Percentiles rank a stretch among this genome's conserved stretches.
phyloP scores from a whole-genome alignment of 92 coral and sea anemone genomes.

The Paragorgia papillata region DNA sequence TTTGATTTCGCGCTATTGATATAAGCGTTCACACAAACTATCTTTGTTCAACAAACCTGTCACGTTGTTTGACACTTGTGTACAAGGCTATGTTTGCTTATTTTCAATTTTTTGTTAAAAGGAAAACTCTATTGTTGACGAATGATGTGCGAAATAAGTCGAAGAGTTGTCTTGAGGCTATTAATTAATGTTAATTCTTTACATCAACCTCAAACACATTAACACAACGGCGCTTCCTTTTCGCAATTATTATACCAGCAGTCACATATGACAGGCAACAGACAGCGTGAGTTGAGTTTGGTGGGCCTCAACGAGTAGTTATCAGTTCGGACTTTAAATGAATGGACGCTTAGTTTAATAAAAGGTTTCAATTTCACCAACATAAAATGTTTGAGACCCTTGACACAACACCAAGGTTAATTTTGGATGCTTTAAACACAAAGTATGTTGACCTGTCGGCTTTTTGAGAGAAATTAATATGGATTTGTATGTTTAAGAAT shows the following conservation, averaged over 20 bases:
- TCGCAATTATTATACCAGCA: neutral
- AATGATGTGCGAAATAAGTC: neutral
- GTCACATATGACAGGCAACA: neutral
- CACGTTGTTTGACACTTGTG: too few relatives aligned
- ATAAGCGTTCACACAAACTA: too few relatives aligned
- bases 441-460: neutral
- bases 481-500: slow-evolving; percentile 40
- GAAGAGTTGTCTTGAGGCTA: neutral
- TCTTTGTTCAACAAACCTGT: too few relatives aligned
- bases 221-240: slow-evolving; percentile 19
- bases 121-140: neutral
- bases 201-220: slow-evolving; percentile 13
- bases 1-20: too few relatives aligned
- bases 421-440: too few relatives aligned
- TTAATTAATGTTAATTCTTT: slow-evolving; percentile 11
- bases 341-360: neutral
- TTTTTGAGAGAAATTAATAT: slow-evolving; percentile 28
- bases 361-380: neutral
- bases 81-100: too few relatives aligned
- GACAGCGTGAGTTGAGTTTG: too few relatives aligned
- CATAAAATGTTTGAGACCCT: neutral
- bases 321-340: too few relatives aligned
- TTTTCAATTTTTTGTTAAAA: too few relatives aligned
- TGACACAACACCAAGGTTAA: neutral
- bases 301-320: too few relatives aligned